phyloP scores from a whole-genome alignment of 2,113 vertebrate species.

The Archilochus colubris region DNA sequence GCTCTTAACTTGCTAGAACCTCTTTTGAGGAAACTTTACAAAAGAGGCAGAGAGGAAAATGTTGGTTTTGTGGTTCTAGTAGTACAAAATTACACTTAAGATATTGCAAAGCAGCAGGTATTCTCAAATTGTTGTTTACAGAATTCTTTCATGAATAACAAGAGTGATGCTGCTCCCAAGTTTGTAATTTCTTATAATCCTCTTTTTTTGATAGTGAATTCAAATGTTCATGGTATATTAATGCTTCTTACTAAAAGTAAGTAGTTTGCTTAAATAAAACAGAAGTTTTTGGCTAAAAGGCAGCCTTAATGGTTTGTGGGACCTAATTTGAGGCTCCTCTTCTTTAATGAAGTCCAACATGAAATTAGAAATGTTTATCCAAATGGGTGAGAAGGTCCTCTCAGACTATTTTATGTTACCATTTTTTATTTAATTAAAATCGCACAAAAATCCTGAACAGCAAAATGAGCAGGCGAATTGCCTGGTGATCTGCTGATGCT shows the following conservation, averaged over 20 bases:
- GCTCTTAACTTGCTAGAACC: slow-evolving; percentile 46
- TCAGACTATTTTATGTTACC: neutral
- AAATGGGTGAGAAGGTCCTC: slow-evolving; percentile 23
- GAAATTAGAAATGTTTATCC: neutral
- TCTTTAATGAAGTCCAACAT: slow-evolving; percentile 3
- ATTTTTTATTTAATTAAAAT: slow-evolving; percentile 13
- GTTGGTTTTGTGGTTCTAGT: slow-evolving; percentile 37
- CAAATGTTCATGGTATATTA: slow-evolving; percentile 18
- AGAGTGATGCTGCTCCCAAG: slow-evolving; percentile 29
- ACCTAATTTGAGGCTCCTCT: slow-evolving; percentile 42
- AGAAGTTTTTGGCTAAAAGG: slow-evolving; percentile 49
- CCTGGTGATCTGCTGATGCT: neutral
- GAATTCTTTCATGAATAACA: slow-evolving; percentile 14
- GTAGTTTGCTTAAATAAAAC: slow-evolving; percentile 40
- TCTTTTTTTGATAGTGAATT: slow-evolving; percentile 51
- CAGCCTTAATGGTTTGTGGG: slow-evolving; percentile 40
- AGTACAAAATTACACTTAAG: slow-evolving; percentile 16
- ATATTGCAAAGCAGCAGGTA: slow-evolving; percentile 10
- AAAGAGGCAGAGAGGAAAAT: neutral
- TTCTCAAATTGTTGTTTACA: slow-evolving; percentile 46
- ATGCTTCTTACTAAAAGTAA: slow-evolving; percentile 51
- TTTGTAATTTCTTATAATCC: slow-evolving; percentile 44
- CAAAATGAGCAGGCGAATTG: neutral
- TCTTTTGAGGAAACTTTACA: slow-evolving; percentile 1
- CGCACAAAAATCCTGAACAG: neutral